These are phyloP conservation scores for Venusia cambrica DNA, from an alignment of 2,888 invertebrate species.

Conservation along the genomic window DNA sequence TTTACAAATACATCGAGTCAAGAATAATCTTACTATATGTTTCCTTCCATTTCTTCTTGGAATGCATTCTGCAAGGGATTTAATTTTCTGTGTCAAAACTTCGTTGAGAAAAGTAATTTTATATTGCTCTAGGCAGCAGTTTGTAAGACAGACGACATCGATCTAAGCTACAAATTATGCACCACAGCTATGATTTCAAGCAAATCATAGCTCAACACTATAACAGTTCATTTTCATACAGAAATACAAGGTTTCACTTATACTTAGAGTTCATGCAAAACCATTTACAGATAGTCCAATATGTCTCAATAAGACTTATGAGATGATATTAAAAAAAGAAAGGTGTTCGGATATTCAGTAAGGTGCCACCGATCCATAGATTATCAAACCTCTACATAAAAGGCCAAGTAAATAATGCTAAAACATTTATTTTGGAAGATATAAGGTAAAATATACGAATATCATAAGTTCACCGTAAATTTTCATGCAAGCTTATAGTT, in stretches of 20 bases:
- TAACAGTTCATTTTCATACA: conserved; percentile 32
- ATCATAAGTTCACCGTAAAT: conserved; percentile 47
- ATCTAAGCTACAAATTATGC: conserved; percentile 60
- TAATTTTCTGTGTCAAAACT: conserved; percentile 62
- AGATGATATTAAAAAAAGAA: conserved; percentile 31
- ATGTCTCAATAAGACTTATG: conserved; percentile 16
- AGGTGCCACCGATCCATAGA: conserved; percentile 48
- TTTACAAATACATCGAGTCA: conserved; percentile 43
- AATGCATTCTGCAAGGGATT: conserved; percentile 77
- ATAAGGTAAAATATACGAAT: conserved; percentile 51
- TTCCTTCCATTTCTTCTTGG: conserved; percentile 69
- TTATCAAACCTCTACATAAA: conserved; percentile 51
- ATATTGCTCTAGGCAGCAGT: conserved; percentile 32
- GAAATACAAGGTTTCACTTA: conserved; percentile 38
- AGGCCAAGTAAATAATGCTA: conserved; percentile 56
- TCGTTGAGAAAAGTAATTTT: conserved; percentile 29
- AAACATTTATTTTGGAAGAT: conserved; percentile 81
- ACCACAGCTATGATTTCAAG: conserved; percentile 31
- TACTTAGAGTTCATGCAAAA: conserved; percentile 57
- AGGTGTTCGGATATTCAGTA: conserved; percentile 38
- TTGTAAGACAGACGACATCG: conserved; percentile 51
- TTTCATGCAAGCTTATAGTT: conserved; percentile 72
- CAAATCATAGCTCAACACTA: conserved; percentile 40
- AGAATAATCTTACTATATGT: conserved; percentile 64
- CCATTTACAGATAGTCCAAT: conserved; percentile 28